Base-by-base conservation (phyloP, 2,888 invertebrate genomes). In the Drosophila setosimentum region DNA sequence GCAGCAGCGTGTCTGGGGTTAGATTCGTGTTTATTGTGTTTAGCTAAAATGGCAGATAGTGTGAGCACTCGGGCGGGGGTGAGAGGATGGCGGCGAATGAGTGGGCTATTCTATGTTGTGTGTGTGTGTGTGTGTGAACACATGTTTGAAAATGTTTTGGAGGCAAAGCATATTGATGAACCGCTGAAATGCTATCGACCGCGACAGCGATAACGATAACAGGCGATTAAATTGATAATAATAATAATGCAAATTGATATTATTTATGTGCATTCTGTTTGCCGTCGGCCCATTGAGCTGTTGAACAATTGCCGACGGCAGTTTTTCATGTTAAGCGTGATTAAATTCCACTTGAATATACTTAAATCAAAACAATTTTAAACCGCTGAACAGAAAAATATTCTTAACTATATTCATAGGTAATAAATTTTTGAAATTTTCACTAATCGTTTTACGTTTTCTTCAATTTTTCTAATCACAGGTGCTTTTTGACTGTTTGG, bases 401-500 rank as follows among this genome's bases (percentile, higher is more conserved):
- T 30, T 42, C 0, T 29, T 16, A 33, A 24, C 21, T 29, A 1
- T 50, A 50, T 27, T 6, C 2, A 6, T 50, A n/a, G 6, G 11
- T 18, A 50, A 29, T n/a, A 11, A 16, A 8, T 24, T 33, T 13
- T 24, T 48, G 32, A 18, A 7, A 37, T 37, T 45, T 49, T 7
- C 16, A 29, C 59, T 68, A 68, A 69, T 50, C 57, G 33, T 32
- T 59, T 59, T 59, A 51, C 64, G 21, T 73, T 48, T 59, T 40
- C 80, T 37, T 80, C 59, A 54, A 80, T 92, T 61, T 33, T 55
- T 50, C 42, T 42, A 16, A 29, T 60, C 53, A 32, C 91, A 93
- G 92, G 92, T 93, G 92, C 93, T 93, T 93, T 92, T 93, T 93
- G 93, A 93, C 92, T 92, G 93, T 93, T 93, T 93, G 92, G 92